phyloP scores from a whole-genome alignment of 2,113 vertebrate species.

The Lasiurus borealis region DNA sequence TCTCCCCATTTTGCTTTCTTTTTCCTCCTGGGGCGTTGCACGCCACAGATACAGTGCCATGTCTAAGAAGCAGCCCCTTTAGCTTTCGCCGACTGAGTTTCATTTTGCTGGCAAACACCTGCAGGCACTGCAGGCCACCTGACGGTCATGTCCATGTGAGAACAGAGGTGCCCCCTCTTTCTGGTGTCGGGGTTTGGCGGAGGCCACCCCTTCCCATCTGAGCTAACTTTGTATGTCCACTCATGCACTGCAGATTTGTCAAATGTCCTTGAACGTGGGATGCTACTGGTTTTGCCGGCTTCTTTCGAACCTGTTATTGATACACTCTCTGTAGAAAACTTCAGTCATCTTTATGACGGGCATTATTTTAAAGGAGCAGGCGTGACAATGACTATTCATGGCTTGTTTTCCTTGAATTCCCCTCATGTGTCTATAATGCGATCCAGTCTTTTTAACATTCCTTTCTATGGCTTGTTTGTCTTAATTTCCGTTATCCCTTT shows the following conservation, averaged over 20 bases:
- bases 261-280: not conserved
- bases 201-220: not conserved
- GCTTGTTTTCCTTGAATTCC: slow-evolving; percentile 20
- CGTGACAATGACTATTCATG: slow-evolving; percentile 50
- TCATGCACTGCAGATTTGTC: slow-evolving; percentile 31
- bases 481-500: slow-evolving; percentile 11
- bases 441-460: not conserved
- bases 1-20: not conserved
- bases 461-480: not conserved
- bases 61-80: slow-evolving; percentile 46
- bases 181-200: not conserved
- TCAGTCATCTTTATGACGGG: slow-evolving; percentile 67
- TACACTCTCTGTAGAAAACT: slow-evolving; percentile 51
- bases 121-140: not conserved
- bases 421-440: not conserved
- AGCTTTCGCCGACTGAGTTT: slow-evolving; percentile 71
- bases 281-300: slow-evolving; percentile 54
- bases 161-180: slow-evolving; percentile 3
- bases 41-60: slow-evolving; percentile 72
- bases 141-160: not conserved
- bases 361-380: slow-evolving; percentile 62
- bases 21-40: not conserved
- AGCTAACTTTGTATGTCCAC: not conserved
- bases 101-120: slow-evolving; percentile 37
- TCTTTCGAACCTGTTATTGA: slow-evolving; percentile 67